Evolutionary conservation across 1,140 invertebrate genomes (phyloP).

Genomic region (Sinonovacula constricta): DNA sequence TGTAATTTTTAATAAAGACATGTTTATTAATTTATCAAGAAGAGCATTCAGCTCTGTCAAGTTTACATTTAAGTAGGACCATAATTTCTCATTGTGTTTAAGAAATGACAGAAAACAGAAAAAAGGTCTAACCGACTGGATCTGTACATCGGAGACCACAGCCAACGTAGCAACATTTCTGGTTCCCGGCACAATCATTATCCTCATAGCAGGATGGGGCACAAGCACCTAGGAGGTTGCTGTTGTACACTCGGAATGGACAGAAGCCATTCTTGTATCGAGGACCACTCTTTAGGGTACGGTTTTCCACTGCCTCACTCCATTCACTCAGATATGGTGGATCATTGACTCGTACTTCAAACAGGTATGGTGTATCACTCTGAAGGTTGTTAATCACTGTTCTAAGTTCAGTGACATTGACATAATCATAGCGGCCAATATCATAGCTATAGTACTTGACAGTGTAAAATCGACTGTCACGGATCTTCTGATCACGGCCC

Average conservation of each 20-base stretch:
- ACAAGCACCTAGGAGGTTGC: conserved; percentile 38
- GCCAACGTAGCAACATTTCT: conserved; percentile 48
- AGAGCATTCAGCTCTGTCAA: too few species aligned
- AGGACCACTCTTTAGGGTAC: neutral
- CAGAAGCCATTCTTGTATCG: conserved; percentile 32
- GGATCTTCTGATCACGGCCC: conserved; percentile 19
- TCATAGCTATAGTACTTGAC: conserved; percentile 24
- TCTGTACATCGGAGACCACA: conserved; percentile 37
- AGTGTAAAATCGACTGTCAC: conserved; percentile 38
- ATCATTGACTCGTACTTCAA: conserved; percentile 43
- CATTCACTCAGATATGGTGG: conserved; percentile 46
- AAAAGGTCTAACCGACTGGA: conserved; percentile 36
- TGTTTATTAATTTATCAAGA: too few species aligned
- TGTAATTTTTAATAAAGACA: too few species aligned
- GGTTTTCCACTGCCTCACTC: conserved; percentile 22
- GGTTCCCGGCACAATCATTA: conserved; percentile 17
- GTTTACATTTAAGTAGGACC: too few species aligned
- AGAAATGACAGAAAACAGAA: too few species aligned
- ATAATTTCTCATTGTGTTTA: too few species aligned
- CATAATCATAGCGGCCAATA: conserved; percentile 32
- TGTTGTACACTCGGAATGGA: conserved; percentile 14
- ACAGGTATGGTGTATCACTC: conserved; percentile 25
- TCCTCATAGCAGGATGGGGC: conserved; percentile 27
- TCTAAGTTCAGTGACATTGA: conserved; percentile 21
- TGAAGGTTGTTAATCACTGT: conserved; percentile 1